Conservation (phyloP, 2,113 vertebrate species). For the Seriola aureovittata region DNA sequence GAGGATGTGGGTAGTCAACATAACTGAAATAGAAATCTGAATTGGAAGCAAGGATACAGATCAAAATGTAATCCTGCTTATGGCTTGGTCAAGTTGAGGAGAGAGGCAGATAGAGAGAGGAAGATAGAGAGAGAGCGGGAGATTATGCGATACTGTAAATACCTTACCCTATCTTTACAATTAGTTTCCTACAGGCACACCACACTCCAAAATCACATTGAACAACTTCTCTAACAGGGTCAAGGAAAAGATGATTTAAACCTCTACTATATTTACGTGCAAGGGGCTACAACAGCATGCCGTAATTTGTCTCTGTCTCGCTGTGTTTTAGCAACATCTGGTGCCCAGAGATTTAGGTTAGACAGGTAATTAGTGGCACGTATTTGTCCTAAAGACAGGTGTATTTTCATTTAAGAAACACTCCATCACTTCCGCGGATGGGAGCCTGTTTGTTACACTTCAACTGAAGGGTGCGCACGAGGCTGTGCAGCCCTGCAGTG, state of each 20-base stretch:
- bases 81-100: constrained; percentile 68
- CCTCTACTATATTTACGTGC: constrained; percentile 84
- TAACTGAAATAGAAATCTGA: constrained; percentile 85
- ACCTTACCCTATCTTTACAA: constrained; percentile 82
- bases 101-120: constrained; percentile 28
- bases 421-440: constrained; percentile 82
- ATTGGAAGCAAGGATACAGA: constrained; percentile 80
- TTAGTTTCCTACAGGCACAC: constrained; percentile 77
- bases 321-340: constrained; percentile 89
- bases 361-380: constrained; percentile 88
- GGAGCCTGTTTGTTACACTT: constrained; percentile 64
- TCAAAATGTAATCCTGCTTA: constrained; percentile 85
- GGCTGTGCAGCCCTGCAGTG: background rate
- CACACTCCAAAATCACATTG: constrained; percentile 80
- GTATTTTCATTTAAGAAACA: constrained; percentile 88
- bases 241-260: constrained; percentile 90
- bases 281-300: constrained; percentile 75
- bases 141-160: constrained; percentile 79
- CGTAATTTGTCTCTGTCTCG: constrained; percentile 86
- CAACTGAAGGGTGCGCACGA: constrained; percentile 49
- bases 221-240: constrained; percentile 84
- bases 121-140: constrained; percentile 43
- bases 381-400: constrained; percentile 90
- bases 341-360: constrained; percentile 88
- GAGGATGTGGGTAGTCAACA: constrained; percentile 56